Evolutionary conservation across 2,797 vertebrate genomes (phyloP), one percentile per base, ranked within the genome.

Genomic region (Propithecus perrieri): DNA sequence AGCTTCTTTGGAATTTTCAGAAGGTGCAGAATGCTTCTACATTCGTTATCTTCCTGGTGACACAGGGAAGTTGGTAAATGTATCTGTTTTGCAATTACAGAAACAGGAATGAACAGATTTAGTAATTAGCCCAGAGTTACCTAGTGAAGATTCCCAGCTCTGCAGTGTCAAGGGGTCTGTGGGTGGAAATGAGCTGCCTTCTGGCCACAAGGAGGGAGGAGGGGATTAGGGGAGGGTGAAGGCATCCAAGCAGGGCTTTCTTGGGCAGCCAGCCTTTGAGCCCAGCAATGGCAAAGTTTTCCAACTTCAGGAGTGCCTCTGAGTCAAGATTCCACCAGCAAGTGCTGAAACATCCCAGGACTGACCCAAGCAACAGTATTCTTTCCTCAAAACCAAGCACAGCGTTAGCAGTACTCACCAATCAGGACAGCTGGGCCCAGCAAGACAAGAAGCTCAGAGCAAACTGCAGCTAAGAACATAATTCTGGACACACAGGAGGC

Each of bases 401-500:
- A 28, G 48, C 7, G 0, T 22, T n/a, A 65, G 33, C 71, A 9
- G 17, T 14, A 17, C 9, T 92, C 59, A 33, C 59, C 57, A 76
- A 5, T 4, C 38, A 59, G 85, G 63, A 96, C 85, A 89, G 79
- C 87, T 85, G 87, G 55, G 30, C 85, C 46, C 79, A 84, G 78
- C 86, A 63, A 95, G 74, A 26, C 46, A 43, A 80, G 94, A 65
- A 48, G 28, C 74, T 95, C 46, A 46, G 86, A 89, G 71, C 48
- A 63, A 92, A 87, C 41, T 5, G 33, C 63, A 93, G 69, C 67
- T 7, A 53, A 48, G 55, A 71, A n/a, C 67, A 8, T 55, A 12
- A 72, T 90, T 92, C 57, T 92, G 85, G 91, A 96, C 79, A 85
- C 59, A 63, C 38, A 38, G 46, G 79, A 95, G 92, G 28, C 79